These are phyloP conservation scores for Drusus annulatus DNA, from an alignment of 1,140 invertebrate species.

Conservation along the genomic window DNA sequence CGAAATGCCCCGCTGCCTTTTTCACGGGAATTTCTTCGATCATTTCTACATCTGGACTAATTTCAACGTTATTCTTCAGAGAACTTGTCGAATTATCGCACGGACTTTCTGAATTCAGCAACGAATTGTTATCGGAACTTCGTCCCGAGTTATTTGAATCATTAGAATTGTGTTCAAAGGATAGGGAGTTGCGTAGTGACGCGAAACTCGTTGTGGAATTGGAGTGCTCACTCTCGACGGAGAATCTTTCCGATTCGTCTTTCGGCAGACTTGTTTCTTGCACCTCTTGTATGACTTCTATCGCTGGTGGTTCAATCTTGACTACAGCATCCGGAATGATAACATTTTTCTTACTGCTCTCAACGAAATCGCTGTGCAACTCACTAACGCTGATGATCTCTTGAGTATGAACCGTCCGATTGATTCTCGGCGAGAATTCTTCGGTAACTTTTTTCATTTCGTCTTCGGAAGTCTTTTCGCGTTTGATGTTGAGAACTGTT, in stretches of 20 bases:
- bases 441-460: conserved; percentile 22
- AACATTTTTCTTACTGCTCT: conserved; percentile 36
- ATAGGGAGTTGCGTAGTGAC: conserved; percentile 11
- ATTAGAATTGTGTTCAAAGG: conserved; percentile 12
- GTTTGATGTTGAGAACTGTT: conserved; percentile 53
- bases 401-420: conserved; percentile 28
- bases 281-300: not conserved
- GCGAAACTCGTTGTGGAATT: conserved; percentile 23
- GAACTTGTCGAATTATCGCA: conserved; percentile 10
- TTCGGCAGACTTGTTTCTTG: not conserved
- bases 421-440: conserved; percentile 41
- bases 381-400: conserved; percentile 56
- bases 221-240: conserved; percentile 19
- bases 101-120: conserved; percentile 5
- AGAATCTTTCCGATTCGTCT: not conserved
- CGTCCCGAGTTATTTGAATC: conserved; percentile 5
- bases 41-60: not conserved
- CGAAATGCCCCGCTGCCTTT: conserved; percentile 10
- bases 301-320: conserved; percentile 18
- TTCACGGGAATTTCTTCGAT: not conserved
- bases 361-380: conserved; percentile 54
- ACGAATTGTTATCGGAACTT: conserved; percentile 5
- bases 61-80: not conserved
- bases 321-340: conserved; percentile 11
- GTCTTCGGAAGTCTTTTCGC: conserved; percentile 52